Percentiles rank a stretch among this genome's conserved stretches.
These are phyloP conservation scores for Paratrypauchen microcephalus DNA, from an alignment of 2,797 vertebrate genomes.

Conservation along the genomic window DNA sequence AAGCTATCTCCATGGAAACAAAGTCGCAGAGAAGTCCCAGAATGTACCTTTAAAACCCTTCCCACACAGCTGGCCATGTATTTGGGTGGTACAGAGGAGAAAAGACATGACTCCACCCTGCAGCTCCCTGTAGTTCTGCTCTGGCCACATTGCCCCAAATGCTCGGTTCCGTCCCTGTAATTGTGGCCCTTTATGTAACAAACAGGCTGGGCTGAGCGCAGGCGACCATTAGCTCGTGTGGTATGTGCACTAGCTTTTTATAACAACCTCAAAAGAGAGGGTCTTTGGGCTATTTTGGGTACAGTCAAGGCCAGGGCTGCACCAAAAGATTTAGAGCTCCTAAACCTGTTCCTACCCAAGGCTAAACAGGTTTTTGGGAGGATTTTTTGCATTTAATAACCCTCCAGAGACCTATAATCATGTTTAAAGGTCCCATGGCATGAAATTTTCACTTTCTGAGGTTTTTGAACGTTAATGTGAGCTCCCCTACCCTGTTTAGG, in stretches of 20 bases:
- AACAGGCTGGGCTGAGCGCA: slow-evolving; percentile 59
- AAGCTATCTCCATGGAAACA: too few relatives aligned
- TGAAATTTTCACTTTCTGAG: too few relatives aligned
- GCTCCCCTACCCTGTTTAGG: too few relatives aligned
- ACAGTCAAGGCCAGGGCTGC: slow-evolving; percentile 32
- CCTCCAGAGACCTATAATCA: not conserved
- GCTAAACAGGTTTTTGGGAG: not conserved
- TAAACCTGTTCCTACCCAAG: slow-evolving; percentile 9
- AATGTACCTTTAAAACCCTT: slow-evolving; percentile 1
- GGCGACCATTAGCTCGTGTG: slow-evolving; percentile 67
- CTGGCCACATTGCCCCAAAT: slow-evolving; percentile 58
- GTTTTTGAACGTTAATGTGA: too few relatives aligned
- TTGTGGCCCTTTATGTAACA: slow-evolving; percentile 71
- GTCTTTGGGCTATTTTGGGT: slow-evolving; percentile 58
- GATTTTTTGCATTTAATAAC: not conserved
- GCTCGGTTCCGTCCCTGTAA: slow-evolving; percentile 70
- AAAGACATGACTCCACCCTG: slow-evolving; percentile 72
- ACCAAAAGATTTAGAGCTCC: slow-evolving; percentile 18
- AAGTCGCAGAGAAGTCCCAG: too few relatives aligned
- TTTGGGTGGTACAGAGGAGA: slow-evolving; percentile 62
- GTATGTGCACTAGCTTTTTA: slow-evolving; percentile 67
- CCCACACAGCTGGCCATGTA: slow-evolving; percentile 39
- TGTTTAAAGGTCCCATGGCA: too few relatives aligned
- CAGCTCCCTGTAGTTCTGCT: slow-evolving; percentile 51
- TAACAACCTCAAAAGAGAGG: slow-evolving; percentile 56